Evolutionary conservation across 1,140 invertebrate species (phyloP), one percentile per base, ranked within the genome.

Genomic region (Tetramorium alpestre): DNA sequence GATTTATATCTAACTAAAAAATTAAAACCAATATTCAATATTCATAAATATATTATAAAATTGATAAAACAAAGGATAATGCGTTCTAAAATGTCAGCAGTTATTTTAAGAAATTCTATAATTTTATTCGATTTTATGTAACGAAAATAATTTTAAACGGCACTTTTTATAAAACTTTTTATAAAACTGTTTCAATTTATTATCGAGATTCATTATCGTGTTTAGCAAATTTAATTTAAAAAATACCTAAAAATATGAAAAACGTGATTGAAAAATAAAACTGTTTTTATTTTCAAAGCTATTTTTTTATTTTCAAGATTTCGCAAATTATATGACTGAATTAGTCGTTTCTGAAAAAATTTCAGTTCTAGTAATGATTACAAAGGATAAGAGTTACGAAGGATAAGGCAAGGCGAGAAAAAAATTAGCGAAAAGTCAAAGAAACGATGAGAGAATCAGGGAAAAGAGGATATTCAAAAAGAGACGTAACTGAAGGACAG

Each of bases 351-450:
- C 10, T 6, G 1, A 73, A 10, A 72, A 51, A 33, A 51, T 33
- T 54, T 11, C 10, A 73, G 5, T 38, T 38, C 72, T 16, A 6
- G 16, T 72, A 56, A 56, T 54, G 18, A 54, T 13, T 22, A 54
- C 0, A 64, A 82, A 8, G 7, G 10, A 4, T 56, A 54, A 62
- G n/a, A 33, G 51, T 56, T 78, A 47, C 62, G 33, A 69, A 28
- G 60, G 28, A 33, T 3, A 44, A 70, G 44, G 49, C 41, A 18
- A 44, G 28, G 10, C 25, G 51, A 41, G 77, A 70, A 65, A 56
- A 56, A 85, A 70, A 81, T 33, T 76, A 86, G 41, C 22, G 22
- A 3, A 85, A 85, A 85, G 44, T 73, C 6, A 38, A 38, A 54
- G 49, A 13, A 41, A 65, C 8, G n/a, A 73, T n/a, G 44, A n/a